Base-by-base conservation (phyloP, 2,888 invertebrate genomes). In the Epirrita christyi region DNA sequence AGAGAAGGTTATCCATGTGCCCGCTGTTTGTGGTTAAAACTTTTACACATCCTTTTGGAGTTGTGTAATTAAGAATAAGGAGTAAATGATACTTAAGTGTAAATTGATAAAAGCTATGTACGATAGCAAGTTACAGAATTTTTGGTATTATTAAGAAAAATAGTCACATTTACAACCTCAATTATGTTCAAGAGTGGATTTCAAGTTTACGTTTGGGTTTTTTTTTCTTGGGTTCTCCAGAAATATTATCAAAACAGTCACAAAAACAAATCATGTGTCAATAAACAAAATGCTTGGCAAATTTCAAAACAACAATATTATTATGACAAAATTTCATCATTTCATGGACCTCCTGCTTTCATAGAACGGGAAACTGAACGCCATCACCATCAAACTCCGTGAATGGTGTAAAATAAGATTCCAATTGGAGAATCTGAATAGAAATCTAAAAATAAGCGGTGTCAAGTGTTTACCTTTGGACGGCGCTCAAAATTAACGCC, bases 391-490 rank as follows among this genome's bases (percentile, higher is more conserved):
- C 57, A 44, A 65, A 41, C 38, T 38, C 54, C 49, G 14, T 51
- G 34, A 47, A 44, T 48, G 51, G 55, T 51, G 49, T 48, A 59
- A 67, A 63, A 66, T 64, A 68, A 69, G 75, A 78, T 75, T 81
- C 79, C 70, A 81, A 78, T 77, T 74, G 68, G 79, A 79, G 63
- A 54, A 63, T 34, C 62, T 62, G 64, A 61, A 61, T 61, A 54
- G 54, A 59, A 70, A 68, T 66, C 76, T 80, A 81, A 77, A 83
- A 82, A 83, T 80, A 83, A 78, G 71, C 72, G 63, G 70, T 76
- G 72, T 80, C 81, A 77, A 78, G 76, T 86, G 85, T 86, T 86
- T 85, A 85, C 83, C 66, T 76, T 75, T 64, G 60, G 62, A 68
- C 66, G 75, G 77, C 77, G 75, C 71, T 73, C 57, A 64, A 73